phyloP scores from a whole-genome alignment of 2,888 invertebrate genomes.

The Rosalia funebris region DNA sequence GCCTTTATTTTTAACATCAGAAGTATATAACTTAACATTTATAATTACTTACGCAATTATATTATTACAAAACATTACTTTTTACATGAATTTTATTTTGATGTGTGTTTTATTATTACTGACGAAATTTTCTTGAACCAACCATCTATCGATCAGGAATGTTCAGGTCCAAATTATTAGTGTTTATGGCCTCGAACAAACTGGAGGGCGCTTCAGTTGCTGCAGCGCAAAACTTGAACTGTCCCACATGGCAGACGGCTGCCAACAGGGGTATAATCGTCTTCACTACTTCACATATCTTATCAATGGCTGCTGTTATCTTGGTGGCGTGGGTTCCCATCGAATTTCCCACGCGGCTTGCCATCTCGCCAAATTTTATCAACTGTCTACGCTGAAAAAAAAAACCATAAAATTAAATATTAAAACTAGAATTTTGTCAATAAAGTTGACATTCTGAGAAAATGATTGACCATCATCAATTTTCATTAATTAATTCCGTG shows the following conservation, averaged over 20 bases:
- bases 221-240: conserved; percentile 61
- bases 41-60: too few relatives aligned
- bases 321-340: conserved; percentile 58
- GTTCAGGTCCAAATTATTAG: conserved; percentile 48
- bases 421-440: background rate
- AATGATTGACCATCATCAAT: background rate
- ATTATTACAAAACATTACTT: too few relatives aligned
- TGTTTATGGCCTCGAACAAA: conserved; percentile 50
- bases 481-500: background rate
- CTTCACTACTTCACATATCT: conserved; percentile 60
- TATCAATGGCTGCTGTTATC: conserved; percentile 58
- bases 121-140: too few relatives aligned
- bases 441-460: background rate
- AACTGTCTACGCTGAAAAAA: conserved; percentile 56
- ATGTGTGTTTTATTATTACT: too few relatives aligned
- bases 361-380: conserved; percentile 56
- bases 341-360: conserved; percentile 56
- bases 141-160: conserved; percentile 25
- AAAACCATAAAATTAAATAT: conserved; percentile 4
- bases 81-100: too few relatives aligned
- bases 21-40: too few relatives aligned
- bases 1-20: too few relatives aligned
- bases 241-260: conserved; percentile 61
- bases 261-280: conserved; percentile 60
- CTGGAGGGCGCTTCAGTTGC: conserved; percentile 54